phyloP scores from a whole-genome alignment of 2,888 invertebrate genomes.

The Myopa testacea region DNA sequence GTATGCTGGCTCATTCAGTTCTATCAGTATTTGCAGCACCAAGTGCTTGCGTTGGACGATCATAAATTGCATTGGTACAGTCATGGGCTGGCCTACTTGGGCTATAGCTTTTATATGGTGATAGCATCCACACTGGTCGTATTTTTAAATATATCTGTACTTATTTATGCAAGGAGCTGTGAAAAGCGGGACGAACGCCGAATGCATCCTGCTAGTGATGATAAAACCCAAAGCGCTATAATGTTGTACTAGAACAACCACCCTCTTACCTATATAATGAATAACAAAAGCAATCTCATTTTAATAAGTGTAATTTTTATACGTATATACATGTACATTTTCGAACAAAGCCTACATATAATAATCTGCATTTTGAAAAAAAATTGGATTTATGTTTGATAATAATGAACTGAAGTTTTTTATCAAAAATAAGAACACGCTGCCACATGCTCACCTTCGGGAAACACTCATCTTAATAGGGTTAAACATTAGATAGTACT shows the following conservation, averaged over 20 bases:
- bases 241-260: slow-evolving; percentile 64
- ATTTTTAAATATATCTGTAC: slow-evolving; percentile 61
- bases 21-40: slow-evolving; percentile 82
- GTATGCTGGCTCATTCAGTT: slow-evolving; percentile 88
- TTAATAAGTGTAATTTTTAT: slow-evolving; percentile 20
- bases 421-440: too few species aligned
- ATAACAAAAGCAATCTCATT: slow-evolving; percentile 50
- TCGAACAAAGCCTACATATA: background rate
- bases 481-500: too few species aligned
- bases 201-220: slow-evolving; percentile 62
- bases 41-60: slow-evolving; percentile 85
- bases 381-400: too few species aligned
- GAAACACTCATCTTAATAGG: too few species aligned
- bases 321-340: slow-evolving; percentile 14
- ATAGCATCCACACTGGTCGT: slow-evolving; percentile 64
- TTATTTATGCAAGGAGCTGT: slow-evolving; percentile 60
- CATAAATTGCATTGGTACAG: slow-evolving; percentile 85
- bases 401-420: too few species aligned
- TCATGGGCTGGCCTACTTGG: slow-evolving; percentile 82
- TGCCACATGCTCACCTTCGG: too few species aligned
- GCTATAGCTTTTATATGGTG: slow-evolving; percentile 83
- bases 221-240: slow-evolving; percentile 66
- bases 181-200: slow-evolving; percentile 59
- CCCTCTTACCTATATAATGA: background rate
- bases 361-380: too few species aligned